Evolutionary conservation across 1,140 invertebrate genomes (phyloP), one percentile per base, ranked within the genome.

Genomic region (Aphaenogaster rudis): DNA sequence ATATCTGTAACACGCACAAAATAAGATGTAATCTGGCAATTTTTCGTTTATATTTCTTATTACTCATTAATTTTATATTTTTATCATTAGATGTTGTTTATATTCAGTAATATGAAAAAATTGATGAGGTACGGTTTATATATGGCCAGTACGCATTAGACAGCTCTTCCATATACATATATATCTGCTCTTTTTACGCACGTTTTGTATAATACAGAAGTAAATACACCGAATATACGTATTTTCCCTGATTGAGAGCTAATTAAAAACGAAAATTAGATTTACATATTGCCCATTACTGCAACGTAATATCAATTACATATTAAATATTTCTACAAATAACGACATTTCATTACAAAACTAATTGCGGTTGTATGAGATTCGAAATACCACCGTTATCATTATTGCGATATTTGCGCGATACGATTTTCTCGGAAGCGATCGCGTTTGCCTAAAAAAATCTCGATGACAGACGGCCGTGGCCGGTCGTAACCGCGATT

Each of bases 241-340:
- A 74, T 64, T 76, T 48, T 48, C 67, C 54, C 13, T 36, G 67
- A 82, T 63, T 39, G 42, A 59, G 42, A 76, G 54, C 33, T 76
- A 76, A 84, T 64, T 76, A 74, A 84, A 76, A 63, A 76, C 54
- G 54, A 13, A 50, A 84, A 84, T 84, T 76, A 45, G 45, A 84
- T 76, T 84, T 76, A 50, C 80, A 76, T 84, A 84, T 84, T 61
- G 69, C 8, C 48, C 54, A 57, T 54, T 69, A 82, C 42, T 28
- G 66, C 64, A 64, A 33, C 39, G 69, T 7, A 50, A 50, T 50
- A 84, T 84, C 54, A 74, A 84, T 63, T 76, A 39, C 54, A 61
- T 42, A 61, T 61, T 74, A 61, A 82, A 84, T 61, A 54, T 61
- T 84, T 84, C 69, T 71, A 74, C 54, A 61, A 76, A 84, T 52